Base-by-base conservation (phyloP, 2,797 vertebrate genomes). In the Aeoliscus strigatus region DNA sequence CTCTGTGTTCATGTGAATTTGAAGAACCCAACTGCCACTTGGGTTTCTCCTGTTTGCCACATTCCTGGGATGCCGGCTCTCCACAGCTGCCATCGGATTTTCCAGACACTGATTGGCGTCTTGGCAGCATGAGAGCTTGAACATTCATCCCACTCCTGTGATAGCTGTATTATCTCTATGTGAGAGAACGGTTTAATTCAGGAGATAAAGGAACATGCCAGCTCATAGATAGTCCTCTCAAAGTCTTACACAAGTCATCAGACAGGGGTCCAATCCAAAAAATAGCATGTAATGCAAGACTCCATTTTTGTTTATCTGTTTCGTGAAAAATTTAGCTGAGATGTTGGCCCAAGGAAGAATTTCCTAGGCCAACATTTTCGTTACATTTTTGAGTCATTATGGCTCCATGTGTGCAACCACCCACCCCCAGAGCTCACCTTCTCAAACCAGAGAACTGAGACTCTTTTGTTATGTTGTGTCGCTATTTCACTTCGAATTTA, bases 41-140 rank as follows among this genome's bases (percentile, higher is more conserved):
- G 71, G 46, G 56, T 64, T 75, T 62, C 50, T 73, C 57, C 63
- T 29, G 66, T 74, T 68, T 70, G 76, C 60, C 58, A 66, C 73
- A 78, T 83, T 83, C 80, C 59, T 51, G 9, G 66, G 64, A 80
- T 73, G 75, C 66, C 61, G 32, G 49, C 68, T 66, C 42, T 32
- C 47, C 75, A 49, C 85, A 87, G 85, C 77, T 84, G 83, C 62
- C 17, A 14, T 17, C 6, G 7, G 48, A 42, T 54, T 48, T 61
- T 24, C 51, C 14, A 33, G 51, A 56, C 48, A 34, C 40, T 35
- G 54, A 40, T 41, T 47, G 16, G 30, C 14, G 40, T 34, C 16
- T 37, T 51, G 39, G 30, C 51, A 7, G 25, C 21, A 24, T 33
- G 15, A 36, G 33, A 37, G 29, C 46, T 38, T 27, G 27, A 29